phyloP scores from a whole-genome alignment of 2,888 invertebrate species.

The Candidula unifasciata region DNA sequence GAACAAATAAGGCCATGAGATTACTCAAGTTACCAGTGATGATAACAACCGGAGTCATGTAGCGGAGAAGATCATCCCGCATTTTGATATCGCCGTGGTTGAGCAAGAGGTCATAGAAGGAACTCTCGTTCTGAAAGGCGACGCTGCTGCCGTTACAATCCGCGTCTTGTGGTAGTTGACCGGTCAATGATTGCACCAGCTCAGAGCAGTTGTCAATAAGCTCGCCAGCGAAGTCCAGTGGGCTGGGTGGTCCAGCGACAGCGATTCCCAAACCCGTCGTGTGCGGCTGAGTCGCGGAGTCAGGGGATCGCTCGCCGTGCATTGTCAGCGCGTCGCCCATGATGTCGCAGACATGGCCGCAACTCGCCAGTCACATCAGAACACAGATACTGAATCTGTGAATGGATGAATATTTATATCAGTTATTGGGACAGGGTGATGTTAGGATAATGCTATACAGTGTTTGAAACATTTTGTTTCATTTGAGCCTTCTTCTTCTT shows the following conservation, averaged over 20 bases:
- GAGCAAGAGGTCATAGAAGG: constrained; percentile 52
- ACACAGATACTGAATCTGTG: background rate
- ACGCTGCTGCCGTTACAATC: background rate
- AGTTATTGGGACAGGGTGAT: no score
- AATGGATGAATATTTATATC: background rate
- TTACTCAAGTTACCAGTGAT: constrained; percentile 72
- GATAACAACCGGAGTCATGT: constrained; percentile 68
- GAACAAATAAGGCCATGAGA: constrained; percentile 63
- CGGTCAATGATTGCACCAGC: background rate
- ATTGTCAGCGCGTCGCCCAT: background rate
- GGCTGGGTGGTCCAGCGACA: background rate
- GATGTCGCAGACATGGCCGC: background rate
- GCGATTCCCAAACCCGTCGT: background rate
- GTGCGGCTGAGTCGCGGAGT: background rate
- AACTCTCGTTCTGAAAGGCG: background rate
- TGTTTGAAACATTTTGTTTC: no score
- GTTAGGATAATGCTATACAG: no score
- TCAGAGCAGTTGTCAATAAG: background rate
- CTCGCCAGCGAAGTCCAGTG: background rate
- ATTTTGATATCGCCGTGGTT: constrained; percentile 55
- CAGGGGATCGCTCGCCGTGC: background rate
- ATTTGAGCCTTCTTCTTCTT: no score
- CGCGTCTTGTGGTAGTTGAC: background rate
- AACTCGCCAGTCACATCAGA: background rate
- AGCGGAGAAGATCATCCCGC: constrained; percentile 60